Evolutionary conservation across 1,140 invertebrate genomes (phyloP).

Genomic region (Vanessa atalanta): DNA sequence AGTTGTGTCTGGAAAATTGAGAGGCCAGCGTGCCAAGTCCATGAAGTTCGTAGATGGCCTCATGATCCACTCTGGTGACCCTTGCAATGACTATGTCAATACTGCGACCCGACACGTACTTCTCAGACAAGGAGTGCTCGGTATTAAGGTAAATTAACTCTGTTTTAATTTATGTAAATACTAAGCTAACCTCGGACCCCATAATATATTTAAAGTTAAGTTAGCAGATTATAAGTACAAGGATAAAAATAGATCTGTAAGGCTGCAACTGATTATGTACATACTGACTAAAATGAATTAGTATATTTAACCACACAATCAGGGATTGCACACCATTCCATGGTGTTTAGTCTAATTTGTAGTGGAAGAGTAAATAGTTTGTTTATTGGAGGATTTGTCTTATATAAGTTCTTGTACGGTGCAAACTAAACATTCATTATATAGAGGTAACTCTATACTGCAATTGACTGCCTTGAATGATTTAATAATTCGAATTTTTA

Average conservation of each 20-base stretch:
- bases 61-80: constrained; percentile 99
- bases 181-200: too few species aligned
- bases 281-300: too few species aligned
- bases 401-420: constrained; percentile 69
- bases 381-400: constrained; percentile 72
- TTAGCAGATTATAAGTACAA: too few species aligned
- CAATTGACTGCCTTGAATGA: too few species aligned
- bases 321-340: constrained; percentile 60
- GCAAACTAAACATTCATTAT: constrained; percentile 55
- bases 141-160: constrained; percentile 86
- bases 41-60: constrained; percentile 99
- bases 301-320: constrained; percentile 55
- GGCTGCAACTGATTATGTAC: too few species aligned
- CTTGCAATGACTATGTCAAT: constrained; percentile 99
- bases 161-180: not conserved
- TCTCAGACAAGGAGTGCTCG: constrained; percentile 94
- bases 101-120: constrained; percentile 98
- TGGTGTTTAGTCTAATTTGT: constrained; percentile 66
- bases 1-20: constrained; percentile 98
- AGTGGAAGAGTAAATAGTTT: constrained; percentile 66
- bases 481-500: too few species aligned
- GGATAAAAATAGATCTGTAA: too few species aligned
- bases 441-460: too few species aligned
- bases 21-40: constrained; percentile 99
- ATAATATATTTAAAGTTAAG: too few species aligned